phyloP scores from a whole-genome alignment of 2,113 vertebrate genomes.

The Acrocephalus kingi region DNA sequence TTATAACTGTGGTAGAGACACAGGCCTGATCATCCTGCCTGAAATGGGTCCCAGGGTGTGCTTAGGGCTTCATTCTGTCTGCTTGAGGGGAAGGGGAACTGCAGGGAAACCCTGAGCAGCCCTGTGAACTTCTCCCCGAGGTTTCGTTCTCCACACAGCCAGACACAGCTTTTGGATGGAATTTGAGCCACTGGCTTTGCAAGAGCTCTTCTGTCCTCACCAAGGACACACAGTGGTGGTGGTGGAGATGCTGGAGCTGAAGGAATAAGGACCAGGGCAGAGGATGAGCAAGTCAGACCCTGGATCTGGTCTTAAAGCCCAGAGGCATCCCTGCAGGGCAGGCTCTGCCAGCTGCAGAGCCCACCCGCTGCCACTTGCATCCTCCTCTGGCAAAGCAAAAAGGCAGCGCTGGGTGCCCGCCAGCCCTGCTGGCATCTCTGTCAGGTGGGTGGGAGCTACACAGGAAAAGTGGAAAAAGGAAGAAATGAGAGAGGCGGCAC shows the following conservation, averaged over 20 bases:
- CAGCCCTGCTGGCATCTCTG: slow-evolving; percentile 5
- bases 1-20: not conserved
- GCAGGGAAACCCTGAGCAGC: not conserved
- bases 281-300: not conserved
- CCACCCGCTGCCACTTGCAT: not conserved
- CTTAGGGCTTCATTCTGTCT: not conserved
- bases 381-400: not conserved
- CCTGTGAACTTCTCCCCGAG: fast-evolving
- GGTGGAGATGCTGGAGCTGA: not conserved
- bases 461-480: not conserved
- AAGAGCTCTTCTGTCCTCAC: not conserved
- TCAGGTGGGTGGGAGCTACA: not conserved
- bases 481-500: not conserved
- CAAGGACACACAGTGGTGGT: too few relatives aligned
- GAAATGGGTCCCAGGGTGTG: not conserved
- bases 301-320: not conserved
- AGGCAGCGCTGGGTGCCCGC: not conserved
- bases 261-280: not conserved
- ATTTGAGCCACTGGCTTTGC: not conserved
- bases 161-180: not conserved
- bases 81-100: not conserved
- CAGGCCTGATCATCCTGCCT: not conserved
- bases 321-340: not conserved
- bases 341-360: not conserved
- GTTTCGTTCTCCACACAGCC: not conserved